Evolutionary conservation across 2,113 vertebrate species (phyloP).

Genomic region (Dasyprocta punctata): DNA sequence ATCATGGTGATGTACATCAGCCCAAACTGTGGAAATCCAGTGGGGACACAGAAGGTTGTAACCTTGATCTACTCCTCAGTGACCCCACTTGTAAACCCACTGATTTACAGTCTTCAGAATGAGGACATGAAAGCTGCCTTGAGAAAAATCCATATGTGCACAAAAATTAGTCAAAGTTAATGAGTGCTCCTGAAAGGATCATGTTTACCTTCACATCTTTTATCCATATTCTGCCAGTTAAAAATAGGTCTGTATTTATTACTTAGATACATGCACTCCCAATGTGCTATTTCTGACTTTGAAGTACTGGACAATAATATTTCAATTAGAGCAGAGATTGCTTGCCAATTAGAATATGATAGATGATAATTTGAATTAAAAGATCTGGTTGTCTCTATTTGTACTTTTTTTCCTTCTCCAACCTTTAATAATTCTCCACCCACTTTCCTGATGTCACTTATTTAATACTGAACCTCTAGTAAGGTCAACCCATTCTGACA

Average conservation of each 20-base stretch:
- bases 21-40: conserved; percentile 36
- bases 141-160: neutral
- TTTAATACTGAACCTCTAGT: neutral
- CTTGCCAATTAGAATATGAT: neutral
- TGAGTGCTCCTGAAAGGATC: neutral
- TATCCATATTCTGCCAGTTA: neutral
- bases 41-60: conserved; percentile 71
- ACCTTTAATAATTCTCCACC: neutral
- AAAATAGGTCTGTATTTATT: neutral
- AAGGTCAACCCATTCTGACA: neutral
- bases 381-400: neutral
- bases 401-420: neutral
- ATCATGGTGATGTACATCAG: conserved; percentile 74
- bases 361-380: neutral
- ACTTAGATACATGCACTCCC: neutral
- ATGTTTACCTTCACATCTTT: neutral
- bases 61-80: conserved; percentile 73
- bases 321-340: neutral
- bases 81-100: conserved; percentile 76
- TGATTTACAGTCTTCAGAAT: conserved; percentile 79
- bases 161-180: neutral
- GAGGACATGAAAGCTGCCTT: conserved; percentile 75
- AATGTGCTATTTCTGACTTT: neutral
- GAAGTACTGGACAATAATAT: neutral
- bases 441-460: neutral